Evolutionary conservation across 2,113 vertebrate genomes (phyloP).

Genomic region (Pachyramphus minor): DNA sequence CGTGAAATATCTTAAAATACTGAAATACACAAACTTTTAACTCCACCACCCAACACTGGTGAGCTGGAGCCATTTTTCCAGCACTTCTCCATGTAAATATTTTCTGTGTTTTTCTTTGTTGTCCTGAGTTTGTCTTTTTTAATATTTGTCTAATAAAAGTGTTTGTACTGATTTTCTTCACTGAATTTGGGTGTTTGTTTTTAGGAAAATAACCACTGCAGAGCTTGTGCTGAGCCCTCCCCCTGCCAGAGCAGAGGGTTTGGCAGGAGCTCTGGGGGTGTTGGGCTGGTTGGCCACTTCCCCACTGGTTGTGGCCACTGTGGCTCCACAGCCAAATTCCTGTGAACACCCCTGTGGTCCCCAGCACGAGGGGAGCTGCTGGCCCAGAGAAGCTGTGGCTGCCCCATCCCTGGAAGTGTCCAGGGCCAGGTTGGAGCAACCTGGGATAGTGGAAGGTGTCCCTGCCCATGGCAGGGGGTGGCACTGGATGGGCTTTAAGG

Average conservation of each 20-base stretch:
- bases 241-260: background rate
- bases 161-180: background rate
- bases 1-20: background rate
- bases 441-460: background rate
- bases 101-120: background rate
- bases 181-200: background rate
- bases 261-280: background rate
- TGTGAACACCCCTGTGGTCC: background rate
- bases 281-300: background rate
- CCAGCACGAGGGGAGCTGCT: background rate
- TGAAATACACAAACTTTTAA: background rate
- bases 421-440: background rate
- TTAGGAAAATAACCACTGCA: background rate
- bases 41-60: background rate
- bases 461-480: background rate
- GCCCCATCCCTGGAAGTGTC: background rate
- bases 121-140: background rate
- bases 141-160: slow-evolving; percentile 2
- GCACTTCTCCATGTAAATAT: slow-evolving; percentile 14
- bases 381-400: background rate
- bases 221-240: background rate
- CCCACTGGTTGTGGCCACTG: background rate
- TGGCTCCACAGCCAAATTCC: background rate
- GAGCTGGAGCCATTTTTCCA: background rate
- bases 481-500: background rate